Evolutionary conservation across 2,113 vertebrate species (phyloP), one percentile per base, ranked within the genome.

Genomic region (Notothenia rossii): DNA sequence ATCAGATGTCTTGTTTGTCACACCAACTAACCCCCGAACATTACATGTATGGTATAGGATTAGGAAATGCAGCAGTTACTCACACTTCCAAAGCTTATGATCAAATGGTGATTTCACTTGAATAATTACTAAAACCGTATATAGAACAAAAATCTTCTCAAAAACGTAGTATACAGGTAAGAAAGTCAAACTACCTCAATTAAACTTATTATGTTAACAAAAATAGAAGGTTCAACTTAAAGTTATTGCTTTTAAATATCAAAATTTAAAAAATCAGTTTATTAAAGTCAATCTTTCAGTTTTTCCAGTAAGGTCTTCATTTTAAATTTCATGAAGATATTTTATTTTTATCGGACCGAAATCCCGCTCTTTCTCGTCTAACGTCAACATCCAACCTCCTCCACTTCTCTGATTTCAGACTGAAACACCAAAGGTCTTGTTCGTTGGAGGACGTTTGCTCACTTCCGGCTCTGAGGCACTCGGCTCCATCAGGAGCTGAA

Each of bases 401-500:
- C 51, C 54, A 7, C 36, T 9, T 13, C 51, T 69, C 18, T 1
- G 25, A 77, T 72, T 73, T 66, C 1, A 7, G 25, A 66, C 40
- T 53, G 17, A 76, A 69, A 68, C 29, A 66, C 36, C 51, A 64
- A 43, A 29, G 29, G 13, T 81, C 60, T 69, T 81, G 75, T 85
- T 85, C 72, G 79, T 13, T 14, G 33, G 54, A 79, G 72, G 68
- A 70, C 29, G 25, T 75, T 82, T 40, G 70, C 75, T 88, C 77
- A 79, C 85, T 89, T 92, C 91, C 90, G 92, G 80, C 67, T 75
- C 53, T 54, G 13, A 60, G 17, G 9, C 18, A 20, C 40, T 29
- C 11, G 8, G 45, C 72, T 46, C 45, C 77, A 74, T 70, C 82
- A 17, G 86, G 75, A 73, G 64, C 63, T 73, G 10, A 59, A 80